phyloP scores from a whole-genome alignment of 1,140 invertebrate genomes.

The Eubasilissa regina region DNA sequence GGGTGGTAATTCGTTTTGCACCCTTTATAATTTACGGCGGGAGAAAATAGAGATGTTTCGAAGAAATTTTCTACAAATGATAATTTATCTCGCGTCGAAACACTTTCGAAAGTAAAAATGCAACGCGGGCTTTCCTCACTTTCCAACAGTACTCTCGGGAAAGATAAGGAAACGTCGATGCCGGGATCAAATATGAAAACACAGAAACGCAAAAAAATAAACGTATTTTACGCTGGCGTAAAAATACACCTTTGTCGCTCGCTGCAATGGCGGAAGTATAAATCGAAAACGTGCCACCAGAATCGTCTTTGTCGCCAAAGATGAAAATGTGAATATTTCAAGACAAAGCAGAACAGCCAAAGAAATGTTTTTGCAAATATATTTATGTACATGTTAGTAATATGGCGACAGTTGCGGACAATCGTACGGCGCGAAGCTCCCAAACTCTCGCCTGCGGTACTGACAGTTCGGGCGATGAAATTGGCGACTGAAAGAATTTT shows the following conservation, averaged over 20 bases:
- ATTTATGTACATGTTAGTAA: neutral
- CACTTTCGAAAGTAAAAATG: neutral
- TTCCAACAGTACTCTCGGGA: neutral
- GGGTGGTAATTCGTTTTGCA: slow-evolving; percentile 9
- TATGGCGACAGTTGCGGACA: neutral
- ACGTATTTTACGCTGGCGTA: neutral
- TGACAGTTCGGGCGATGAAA: no score
- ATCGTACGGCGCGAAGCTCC: neutral
- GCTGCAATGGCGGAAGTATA: slow-evolving; percentile 28
- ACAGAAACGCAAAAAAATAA: neutral
- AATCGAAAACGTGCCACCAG: slow-evolving; percentile 37
- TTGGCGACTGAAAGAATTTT: no score
- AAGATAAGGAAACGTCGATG: neutral
- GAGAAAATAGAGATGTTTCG: slow-evolving; percentile 14
- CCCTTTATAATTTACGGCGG: neutral
- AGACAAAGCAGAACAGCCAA: slow-evolving; percentile 12
- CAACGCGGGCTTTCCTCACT: neutral
- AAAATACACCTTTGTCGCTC: slow-evolving; percentile 18
- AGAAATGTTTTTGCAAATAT: slow-evolving; percentile 29
- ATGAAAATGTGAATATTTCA: slow-evolving; percentile 35
- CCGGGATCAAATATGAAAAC: slow-evolving; percentile 12
- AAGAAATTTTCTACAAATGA: neutral
- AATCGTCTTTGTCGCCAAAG: slow-evolving; percentile 17
- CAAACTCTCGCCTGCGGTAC: no score
- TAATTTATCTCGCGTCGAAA: neutral